Base-by-base conservation (phyloP, 2,888 invertebrate species). In the Chelonus formosanus region DNA sequence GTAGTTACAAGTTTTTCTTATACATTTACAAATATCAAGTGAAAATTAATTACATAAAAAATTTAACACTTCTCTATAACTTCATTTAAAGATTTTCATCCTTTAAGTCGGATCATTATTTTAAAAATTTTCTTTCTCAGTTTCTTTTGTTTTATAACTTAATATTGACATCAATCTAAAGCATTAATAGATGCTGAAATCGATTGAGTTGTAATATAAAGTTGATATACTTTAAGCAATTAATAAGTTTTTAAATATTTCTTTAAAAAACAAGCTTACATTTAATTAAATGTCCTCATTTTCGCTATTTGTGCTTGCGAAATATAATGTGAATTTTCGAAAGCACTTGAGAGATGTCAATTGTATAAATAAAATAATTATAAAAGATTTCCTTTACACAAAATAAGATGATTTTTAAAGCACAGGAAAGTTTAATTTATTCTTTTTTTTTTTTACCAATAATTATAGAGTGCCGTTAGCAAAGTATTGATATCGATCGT, bases 401-500 rank as follows among this genome's bases (percentile, higher is more conserved):
- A 20, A 20, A 20, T 20, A 20, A 20, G 20, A 20, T 20, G 20
- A 20, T 20, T 20, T 20, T 20, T 20, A 20, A 20, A 20, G 20
- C 20, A 20, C 20, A 20, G 20, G 20, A 20, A 20, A 20, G 20
- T 20, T 20, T 20, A 40, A 40, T 40, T 40, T 40, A 40, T 5
- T 40, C 3, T 40, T 40, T 40, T 40, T 5, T 40, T 40, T 53
- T 7, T 57, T 45, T 48, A 52, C 35, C 53, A 61, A 66, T 69
- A 84, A 80, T 86, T 89, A 93, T 76, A 92, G 89, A 80, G 98
- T 98, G 72, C 98, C 98, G 86, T 98, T 98, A 80, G 98, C 97
- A 81, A 97, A 92, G 88, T 98, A 99, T 88, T 99, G 99, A 87
- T 97, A 99, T 84, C 97, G 95, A 87, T 99, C 99, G 87, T 99